Evolutionary conservation across 2,797 vertebrate genomes (phyloP).

Genomic region (Chrosomus eos): DNA sequence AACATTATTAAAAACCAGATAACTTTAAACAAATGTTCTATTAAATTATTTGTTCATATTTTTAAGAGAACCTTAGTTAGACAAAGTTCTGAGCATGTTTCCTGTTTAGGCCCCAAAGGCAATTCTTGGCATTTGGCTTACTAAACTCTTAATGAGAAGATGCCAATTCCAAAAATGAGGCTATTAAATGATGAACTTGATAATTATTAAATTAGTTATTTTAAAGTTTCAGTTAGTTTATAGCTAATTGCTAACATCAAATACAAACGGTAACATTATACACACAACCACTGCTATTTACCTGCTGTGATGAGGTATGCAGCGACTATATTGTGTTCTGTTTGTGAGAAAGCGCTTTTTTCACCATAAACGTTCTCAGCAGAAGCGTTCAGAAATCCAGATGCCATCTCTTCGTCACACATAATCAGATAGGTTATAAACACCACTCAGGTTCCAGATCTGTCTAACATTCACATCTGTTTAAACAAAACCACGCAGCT

Average conservation of each 20-base stretch:
- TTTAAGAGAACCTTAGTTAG: background rate
- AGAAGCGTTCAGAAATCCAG: slow-evolving; percentile 77
- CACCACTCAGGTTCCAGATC: background rate
- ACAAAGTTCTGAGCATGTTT: background rate
- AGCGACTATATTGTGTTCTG: slow-evolving; percentile 93
- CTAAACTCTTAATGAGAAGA: background rate
- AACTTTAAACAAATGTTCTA: background rate
- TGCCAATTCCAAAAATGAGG: background rate
- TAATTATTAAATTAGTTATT: background rate
- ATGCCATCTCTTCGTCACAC: slow-evolving; percentile 69
- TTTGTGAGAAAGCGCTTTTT: slow-evolving; percentile 88
- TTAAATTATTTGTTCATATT: background rate
- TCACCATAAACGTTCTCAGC: slow-evolving; percentile 70
- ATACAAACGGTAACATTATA: background rate
- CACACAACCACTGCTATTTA: slow-evolving; percentile 68
- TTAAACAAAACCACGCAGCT: slow-evolving; percentile 6
- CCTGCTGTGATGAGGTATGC: slow-evolving; percentile 95
- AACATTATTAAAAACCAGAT: background rate
- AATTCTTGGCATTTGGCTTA: background rate
- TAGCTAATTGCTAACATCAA: slow-evolving; percentile 3
- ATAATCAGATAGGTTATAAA: slow-evolving; percentile 7
- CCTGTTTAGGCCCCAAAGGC: background rate
- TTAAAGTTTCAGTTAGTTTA: background rate
- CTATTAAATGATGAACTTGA: background rate
- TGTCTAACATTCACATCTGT: slow-evolving; percentile 29